Conservation (phyloP, 2,797 vertebrate species). For the Scomberomorus guttatus region DNA sequence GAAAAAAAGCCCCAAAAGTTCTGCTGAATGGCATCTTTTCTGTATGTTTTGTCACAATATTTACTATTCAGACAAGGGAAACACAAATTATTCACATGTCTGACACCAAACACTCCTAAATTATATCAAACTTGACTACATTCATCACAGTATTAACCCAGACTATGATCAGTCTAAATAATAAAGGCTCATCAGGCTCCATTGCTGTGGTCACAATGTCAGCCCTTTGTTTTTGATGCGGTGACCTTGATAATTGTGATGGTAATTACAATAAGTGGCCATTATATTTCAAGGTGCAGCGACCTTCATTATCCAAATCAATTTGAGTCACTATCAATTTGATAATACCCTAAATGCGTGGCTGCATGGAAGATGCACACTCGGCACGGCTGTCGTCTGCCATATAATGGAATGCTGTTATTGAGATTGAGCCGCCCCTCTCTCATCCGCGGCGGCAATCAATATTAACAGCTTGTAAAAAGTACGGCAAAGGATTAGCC, state of each 20-base stretch:
- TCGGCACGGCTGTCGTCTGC: slow-evolving; percentile 78
- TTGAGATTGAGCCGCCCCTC: slow-evolving; percentile 85
- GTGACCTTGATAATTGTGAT: slow-evolving; percentile 88
- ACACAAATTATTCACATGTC: slow-evolving; percentile 1
- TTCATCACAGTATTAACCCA: slow-evolving; percentile 25
- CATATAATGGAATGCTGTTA: slow-evolving; percentile 87
- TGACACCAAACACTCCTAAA: neutral
- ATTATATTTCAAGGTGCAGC: slow-evolving; percentile 88
- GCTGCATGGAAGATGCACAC: slow-evolving; percentile 79
- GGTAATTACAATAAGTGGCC: slow-evolving; percentile 89
- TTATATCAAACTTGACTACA: neutral
- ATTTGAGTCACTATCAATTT: slow-evolving; percentile 88
- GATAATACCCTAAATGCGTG: slow-evolving; percentile 83
- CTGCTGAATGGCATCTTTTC: neutral
- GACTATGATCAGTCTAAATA: slow-evolving; percentile 44
- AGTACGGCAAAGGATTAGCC: slow-evolving; percentile 76
- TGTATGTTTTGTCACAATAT: neutral
- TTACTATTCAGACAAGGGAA: neutral
- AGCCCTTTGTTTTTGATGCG: slow-evolving; percentile 76
- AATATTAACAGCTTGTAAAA: slow-evolving; percentile 88
- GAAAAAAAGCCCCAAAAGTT: neutral
- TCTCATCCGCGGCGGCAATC: slow-evolving; percentile 80
- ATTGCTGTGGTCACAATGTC: slow-evolving; percentile 71
- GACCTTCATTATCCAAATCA: slow-evolving; percentile 88
- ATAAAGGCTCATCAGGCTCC: slow-evolving; percentile 60